These are phyloP conservation scores for Macrotis lagotis DNA, from an alignment of 2,113 vertebrate species.

Conservation along the genomic window DNA sequence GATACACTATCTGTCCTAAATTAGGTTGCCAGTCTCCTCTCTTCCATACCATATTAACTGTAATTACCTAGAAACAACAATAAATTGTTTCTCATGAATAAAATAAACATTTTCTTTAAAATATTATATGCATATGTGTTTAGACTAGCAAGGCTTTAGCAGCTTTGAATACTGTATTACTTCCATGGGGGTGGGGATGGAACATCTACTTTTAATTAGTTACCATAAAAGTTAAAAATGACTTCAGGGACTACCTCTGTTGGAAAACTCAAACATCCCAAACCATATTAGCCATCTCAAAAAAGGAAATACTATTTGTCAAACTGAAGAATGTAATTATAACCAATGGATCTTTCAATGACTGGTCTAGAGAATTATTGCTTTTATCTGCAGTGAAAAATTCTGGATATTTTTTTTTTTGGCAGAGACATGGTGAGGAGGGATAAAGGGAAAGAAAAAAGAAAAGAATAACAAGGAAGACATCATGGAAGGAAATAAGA, in stretches of 20 bases:
- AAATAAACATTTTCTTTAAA: background rate
- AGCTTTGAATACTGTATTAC: background rate
- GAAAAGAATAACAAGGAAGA: too few species aligned
- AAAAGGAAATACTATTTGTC: background rate
- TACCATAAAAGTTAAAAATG: background rate
- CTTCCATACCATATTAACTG: background rate
- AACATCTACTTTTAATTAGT: background rate
- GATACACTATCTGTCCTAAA: background rate
- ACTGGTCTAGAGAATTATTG: background rate
- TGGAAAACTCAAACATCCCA: background rate
- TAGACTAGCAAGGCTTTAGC: background rate
- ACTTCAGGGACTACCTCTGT: background rate
- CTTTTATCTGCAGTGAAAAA: background rate
- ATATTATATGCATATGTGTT: background rate
- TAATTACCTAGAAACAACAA: background rate
- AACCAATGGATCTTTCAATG: background rate
- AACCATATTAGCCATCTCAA: background rate
- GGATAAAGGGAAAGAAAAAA: too few species aligned
- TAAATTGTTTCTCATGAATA: background rate
- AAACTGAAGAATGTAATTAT: conserved; percentile 28
- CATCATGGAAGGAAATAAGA: too few species aligned
- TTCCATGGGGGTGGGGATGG: background rate
- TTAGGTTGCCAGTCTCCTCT: background rate
- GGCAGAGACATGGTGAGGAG: too few species aligned
- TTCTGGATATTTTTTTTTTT: background rate